Base-by-base conservation (phyloP, 2,113 vertebrate genomes). In the Atrichornis clamosus region DNA sequence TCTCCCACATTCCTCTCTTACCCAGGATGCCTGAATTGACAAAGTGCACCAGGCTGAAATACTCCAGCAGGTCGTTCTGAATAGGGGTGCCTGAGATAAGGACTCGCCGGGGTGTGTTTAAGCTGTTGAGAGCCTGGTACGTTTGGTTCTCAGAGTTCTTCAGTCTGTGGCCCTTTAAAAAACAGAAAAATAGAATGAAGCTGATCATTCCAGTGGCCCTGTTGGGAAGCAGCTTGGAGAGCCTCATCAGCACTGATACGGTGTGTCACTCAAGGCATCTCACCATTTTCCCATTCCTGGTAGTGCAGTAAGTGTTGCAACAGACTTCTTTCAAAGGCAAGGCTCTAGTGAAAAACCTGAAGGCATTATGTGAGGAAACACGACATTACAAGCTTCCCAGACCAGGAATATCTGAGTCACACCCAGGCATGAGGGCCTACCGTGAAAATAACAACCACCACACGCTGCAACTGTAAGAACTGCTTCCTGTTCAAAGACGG, bases 91-190 rank as follows among this genome's bases (percentile, higher is more conserved):
- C 99, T 0, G 99, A 99, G 94, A 99, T 99, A 52, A 99, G 98
- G 68, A 99, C 99, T 63, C 99, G 98, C 13, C 99, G 98, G 78
- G 98, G 98, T 20, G 99, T 98, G 24, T 98, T 98, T 97, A 99
- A 98, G 68, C 97, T 97, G 86, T 99, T 99, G 44, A 99, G 97
- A 60, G 99, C 99, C 93, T 99, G 99, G 79, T 99, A 99, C 2
- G 99, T 99, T 97, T 99, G 99, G 96, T 99, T 99, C 92, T 99
- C 99, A 10, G 99, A 99, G 97, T 99, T 99, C 97, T 99, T 99
- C 77, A 99, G 97, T 89, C 99, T 98, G 39, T 99, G 99, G 46
- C 99, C 99, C 99, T 99, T 93, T 47, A 88, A 94, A 87, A 74
- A 56, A 37, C 6, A 72, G 8, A 78, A 68, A 53, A 81, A 72